A percentile compares a stretch with the other conserved stretches of the same genome.
phyloP scores from a whole-genome alignment of 2,888 invertebrate genomes.

The Nezara viridula region DNA sequence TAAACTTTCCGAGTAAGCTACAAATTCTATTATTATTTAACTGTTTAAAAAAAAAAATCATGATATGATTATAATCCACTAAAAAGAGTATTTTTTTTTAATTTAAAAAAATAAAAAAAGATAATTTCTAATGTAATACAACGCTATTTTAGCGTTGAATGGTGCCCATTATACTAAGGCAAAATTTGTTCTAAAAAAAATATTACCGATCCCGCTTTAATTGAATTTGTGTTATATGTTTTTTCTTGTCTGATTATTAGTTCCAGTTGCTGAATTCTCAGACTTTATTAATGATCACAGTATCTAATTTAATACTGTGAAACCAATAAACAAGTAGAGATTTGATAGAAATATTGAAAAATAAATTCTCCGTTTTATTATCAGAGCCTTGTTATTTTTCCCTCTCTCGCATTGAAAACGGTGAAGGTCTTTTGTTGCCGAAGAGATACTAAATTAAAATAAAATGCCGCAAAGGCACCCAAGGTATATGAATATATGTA shows the following conservation, averaged over 20 bases:
- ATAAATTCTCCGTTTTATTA: slow-evolving; percentile 43
- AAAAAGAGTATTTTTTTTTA: too few species aligned
- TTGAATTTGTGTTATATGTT: not conserved
- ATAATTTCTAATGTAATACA: not conserved
- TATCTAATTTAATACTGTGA: not conserved
- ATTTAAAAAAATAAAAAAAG: not conserved
- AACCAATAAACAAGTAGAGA: not conserved
- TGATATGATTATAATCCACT: too few species aligned
- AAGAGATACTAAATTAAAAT: slow-evolving; percentile 29
- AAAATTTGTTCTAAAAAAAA: not conserved
- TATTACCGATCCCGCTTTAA: not conserved
- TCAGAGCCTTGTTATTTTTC: slow-evolving; percentile 27
- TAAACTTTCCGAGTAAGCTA: too few species aligned
- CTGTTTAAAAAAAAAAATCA: too few species aligned
- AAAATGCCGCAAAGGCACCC: not conserved
- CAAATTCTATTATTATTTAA: too few species aligned
- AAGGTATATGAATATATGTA: slow-evolving; percentile 7
- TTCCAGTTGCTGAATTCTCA: not conserved
- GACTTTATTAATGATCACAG: not conserved
- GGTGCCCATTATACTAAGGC: not conserved
- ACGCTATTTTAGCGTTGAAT: not conserved
- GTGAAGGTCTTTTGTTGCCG: slow-evolving; percentile 27
- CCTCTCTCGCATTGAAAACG: slow-evolving; percentile 15
- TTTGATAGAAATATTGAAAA: slow-evolving; percentile 39
- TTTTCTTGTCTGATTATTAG: not conserved